A percentile compares a stretch with the other conserved stretches of the same genome.
Conservation (phyloP, 2,113 vertebrate genomes). For the Colaptes auratus region DNA sequence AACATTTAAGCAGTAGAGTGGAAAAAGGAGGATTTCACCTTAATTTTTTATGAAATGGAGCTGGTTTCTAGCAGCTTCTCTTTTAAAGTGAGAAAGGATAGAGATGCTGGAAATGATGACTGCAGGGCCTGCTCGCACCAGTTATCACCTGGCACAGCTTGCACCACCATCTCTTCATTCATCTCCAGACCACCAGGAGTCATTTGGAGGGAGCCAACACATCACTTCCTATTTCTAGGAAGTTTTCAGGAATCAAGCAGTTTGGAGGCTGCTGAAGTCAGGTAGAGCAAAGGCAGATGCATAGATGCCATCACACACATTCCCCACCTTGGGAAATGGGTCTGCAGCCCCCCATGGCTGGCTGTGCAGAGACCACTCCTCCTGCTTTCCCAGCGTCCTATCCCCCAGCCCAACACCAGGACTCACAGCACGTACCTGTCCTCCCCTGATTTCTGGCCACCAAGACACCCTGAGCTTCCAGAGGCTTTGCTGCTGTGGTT, state of each 20-base stretch:
- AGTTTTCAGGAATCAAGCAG: background rate
- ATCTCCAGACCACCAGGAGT: background rate
- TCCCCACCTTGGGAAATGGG: no score
- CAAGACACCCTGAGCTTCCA: accelerated
- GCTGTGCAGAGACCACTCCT: no score
- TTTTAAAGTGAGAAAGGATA: background rate
- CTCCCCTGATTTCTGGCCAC: background rate
- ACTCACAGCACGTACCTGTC: background rate
- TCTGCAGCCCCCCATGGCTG: no score
- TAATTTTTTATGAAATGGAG: background rate
- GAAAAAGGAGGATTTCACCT: background rate
- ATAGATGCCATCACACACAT: background rate
- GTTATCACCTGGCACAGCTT: background rate
- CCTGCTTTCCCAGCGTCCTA: no score
- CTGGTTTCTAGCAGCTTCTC: background rate
- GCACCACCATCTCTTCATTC: background rate
- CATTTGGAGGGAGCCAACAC: background rate
- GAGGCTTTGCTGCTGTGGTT: background rate
- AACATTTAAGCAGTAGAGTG: background rate
- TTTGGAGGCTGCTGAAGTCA: background rate
- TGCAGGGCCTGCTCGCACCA: accelerated
- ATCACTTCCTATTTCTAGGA: background rate
- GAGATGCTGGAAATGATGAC: accelerated
- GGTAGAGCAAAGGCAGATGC: background rate
- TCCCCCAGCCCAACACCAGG: accelerated